Percentiles rank a stretch among this genome's conserved stretches.
These are phyloP conservation scores for Drosophila mimica DNA, from an alignment of 2,888 invertebrate genomes.

Conservation along the genomic window DNA sequence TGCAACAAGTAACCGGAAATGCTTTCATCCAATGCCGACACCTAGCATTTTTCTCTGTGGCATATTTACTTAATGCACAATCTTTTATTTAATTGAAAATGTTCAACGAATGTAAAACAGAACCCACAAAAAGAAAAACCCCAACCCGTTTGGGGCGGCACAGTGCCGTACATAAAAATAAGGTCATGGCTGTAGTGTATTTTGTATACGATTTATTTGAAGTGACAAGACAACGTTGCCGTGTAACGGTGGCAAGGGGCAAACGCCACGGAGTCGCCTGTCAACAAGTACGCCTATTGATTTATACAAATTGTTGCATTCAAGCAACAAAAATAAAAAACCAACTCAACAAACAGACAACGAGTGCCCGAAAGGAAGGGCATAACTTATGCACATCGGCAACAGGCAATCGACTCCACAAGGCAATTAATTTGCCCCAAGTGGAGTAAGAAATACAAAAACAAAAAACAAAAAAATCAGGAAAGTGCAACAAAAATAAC, in stretches of 20 bases:
- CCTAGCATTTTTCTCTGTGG: neutral
- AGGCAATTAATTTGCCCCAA: slow-evolving; percentile 67
- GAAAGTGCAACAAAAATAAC: slow-evolving; percentile 62
- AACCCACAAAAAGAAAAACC: neutral
- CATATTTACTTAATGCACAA: neutral
- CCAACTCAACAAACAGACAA: slow-evolving; percentile 3
- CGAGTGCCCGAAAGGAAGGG: slow-evolving; percentile 6
- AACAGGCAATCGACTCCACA: slow-evolving; percentile 48
- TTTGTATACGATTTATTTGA: slow-evolving; percentile 41
- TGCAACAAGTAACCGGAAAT: slow-evolving; percentile 39
- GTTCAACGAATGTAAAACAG: slow-evolving; percentile 6
- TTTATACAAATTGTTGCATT: slow-evolving; percentile 69
- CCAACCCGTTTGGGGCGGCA: slow-evolving; percentile 30
- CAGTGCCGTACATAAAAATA: slow-evolving; percentile 69
- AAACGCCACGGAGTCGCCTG: slow-evolving; percentile 49
- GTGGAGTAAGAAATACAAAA: slow-evolving; percentile 15
- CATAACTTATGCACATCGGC: slow-evolving; percentile 65
- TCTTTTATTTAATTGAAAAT: slow-evolving; percentile 5
- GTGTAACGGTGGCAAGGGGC: slow-evolving; percentile 39
- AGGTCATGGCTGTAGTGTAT: slow-evolving; percentile 54
- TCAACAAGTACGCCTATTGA: slow-evolving; percentile 68
- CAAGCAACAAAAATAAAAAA: neutral
- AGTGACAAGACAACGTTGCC: slow-evolving; percentile 26
- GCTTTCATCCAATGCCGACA: slow-evolving; percentile 26
- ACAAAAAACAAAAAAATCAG: slow-evolving; percentile 24